Conservation (phyloP, 2,888 invertebrate genomes). For the Drosophila sordidula region DNA sequence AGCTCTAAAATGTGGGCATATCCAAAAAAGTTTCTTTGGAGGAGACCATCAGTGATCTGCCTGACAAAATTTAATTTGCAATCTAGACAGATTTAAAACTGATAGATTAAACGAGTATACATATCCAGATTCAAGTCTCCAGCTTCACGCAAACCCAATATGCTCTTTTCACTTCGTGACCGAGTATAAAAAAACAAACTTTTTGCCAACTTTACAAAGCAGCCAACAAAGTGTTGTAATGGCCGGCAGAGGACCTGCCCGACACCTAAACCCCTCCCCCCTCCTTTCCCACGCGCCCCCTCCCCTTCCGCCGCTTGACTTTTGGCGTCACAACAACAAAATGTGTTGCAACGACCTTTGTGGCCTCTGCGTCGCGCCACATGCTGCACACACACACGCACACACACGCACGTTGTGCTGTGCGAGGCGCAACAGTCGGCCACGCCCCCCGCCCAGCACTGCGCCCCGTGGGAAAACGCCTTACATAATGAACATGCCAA, state of each 20-base stretch:
- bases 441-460: conserved; percentile 29
- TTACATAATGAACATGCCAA: conserved; percentile 67
- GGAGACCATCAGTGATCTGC: too few relatives aligned
- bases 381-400: conserved; percentile 38
- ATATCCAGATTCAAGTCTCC: too few relatives aligned
- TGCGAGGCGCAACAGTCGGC: conserved; percentile 66
- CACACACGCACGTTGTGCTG: conserved; percentile 19
- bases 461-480: conserved; percentile 36
- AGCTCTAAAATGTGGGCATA: too few relatives aligned
- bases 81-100: too few relatives aligned
- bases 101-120: too few relatives aligned
- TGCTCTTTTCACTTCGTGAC: too few relatives aligned
- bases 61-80: too few relatives aligned
- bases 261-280: conserved; percentile 9
- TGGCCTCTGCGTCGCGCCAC: conserved; percentile 52
- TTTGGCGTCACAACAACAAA: conserved; percentile 67
- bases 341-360: conserved; percentile 78
- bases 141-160: too few relatives aligned
- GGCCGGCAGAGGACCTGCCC: conserved; percentile 51
- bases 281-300: background rate
- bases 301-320: conserved; percentile 52
- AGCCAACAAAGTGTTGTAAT: conserved; percentile 77
- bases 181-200: conserved; percentile 8
- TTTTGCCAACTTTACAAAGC: conserved; percentile 68
- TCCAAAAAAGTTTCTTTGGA: too few relatives aligned